Evolutionary conservation across 2,888 invertebrate genomes (phyloP), one percentile per base, ranked within the genome.

Genomic region (Stenchaetothrips biformis): DNA sequence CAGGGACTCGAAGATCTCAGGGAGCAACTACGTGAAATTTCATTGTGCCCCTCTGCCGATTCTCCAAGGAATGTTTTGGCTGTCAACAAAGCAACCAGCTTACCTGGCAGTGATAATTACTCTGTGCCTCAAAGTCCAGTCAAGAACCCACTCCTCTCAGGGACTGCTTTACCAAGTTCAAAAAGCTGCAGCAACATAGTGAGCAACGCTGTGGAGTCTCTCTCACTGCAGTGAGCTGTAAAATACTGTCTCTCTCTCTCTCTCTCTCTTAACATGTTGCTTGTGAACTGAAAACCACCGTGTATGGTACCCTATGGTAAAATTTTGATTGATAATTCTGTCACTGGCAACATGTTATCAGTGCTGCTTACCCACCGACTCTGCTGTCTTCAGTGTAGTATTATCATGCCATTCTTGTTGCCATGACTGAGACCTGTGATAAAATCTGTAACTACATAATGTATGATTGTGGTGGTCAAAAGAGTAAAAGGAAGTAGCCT

Each of bases 11-110:
- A 93, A 84, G 92, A 92, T 83, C 86, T 93, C 13, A 90, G 92
- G 82, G 88, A 91, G 86, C 90, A 92, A 82, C 92, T 93, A 0
- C 91, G 93, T 85, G 92, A 93, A 84, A 87, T 94, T 48, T 92
- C 93, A 53, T 9, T 53, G 18, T 37, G 37, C 4, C 37, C 37
- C 37, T 37, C 37, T 37, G 37, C 37, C 37, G 37, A 37, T 37
- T 37, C 37, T 37, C 4, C 37, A 37, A 37, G 37, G 37, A 37
- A 74, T 25, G 21, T 21, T 11, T 74, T 74, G 25, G 53, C 9
- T 11, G 11, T 7, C 25, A 11, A 11, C 8, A 74, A 25, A 25
- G 25, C 67, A 25, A 9, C 25, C n/a, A 74, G 67, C 25, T 25
- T 74, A 21, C 67, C 67, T 21, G 67, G 67, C 11, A 74, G 67